Percentiles rank a stretch among this genome's conserved stretches.
phyloP scores from a whole-genome alignment of 1,140 invertebrate genomes.

The Drosophila nebulosa region DNA sequence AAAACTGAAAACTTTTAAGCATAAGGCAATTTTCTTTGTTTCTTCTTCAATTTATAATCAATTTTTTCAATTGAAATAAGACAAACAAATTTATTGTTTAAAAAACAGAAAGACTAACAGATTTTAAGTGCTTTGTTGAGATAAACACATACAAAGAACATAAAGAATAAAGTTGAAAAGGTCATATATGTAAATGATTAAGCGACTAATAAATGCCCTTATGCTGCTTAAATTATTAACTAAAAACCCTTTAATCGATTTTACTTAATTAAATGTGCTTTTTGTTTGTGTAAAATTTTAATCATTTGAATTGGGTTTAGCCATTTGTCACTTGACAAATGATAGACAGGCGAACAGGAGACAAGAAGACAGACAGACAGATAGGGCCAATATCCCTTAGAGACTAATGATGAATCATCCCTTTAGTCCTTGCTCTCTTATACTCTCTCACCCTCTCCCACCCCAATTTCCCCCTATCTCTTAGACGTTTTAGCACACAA shows the following conservation, averaged over 20 bases:
- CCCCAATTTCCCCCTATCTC: neutral
- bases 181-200: no score
- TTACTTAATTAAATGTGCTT: neutral
- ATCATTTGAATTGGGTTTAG: slow-evolving; percentile 32
- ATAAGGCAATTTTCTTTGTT: neutral
- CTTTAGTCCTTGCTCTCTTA: no score
- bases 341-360: slow-evolving; percentile 26
- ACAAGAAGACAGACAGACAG: neutral
- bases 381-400: neutral
- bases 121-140: no score
- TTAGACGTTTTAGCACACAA: slow-evolving; percentile 65
- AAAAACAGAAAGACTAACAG: neutral
- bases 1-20: neutral
- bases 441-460: no score
- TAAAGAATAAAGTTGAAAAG: no score
- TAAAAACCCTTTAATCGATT: neutral
- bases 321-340: slow-evolving; percentile 53
- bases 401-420: slow-evolving; percentile 45
- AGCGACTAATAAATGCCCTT: no score
- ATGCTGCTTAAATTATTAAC: neutral
- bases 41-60: neutral
- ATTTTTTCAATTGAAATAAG: neutral
- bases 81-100: neutral
- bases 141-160: no score
- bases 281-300: slow-evolving; percentile 18